Percentiles rank a stretch among this genome's conserved stretches.
phyloP scores from a whole-genome alignment of 2,113 vertebrate genomes.

The Pelecanoides urinatrix region DNA sequence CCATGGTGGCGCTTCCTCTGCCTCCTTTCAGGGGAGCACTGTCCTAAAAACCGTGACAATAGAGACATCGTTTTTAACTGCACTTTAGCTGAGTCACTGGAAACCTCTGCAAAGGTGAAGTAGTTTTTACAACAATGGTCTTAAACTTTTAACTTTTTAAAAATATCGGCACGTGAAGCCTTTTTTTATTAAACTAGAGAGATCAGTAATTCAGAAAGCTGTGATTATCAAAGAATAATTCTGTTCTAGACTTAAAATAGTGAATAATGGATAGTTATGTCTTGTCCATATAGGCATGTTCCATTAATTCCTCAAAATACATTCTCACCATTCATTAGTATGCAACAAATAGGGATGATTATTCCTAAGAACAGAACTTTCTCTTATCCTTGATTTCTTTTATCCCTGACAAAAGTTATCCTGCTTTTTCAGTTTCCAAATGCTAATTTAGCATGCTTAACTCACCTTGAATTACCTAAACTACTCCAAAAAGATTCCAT shows the following conservation, averaged over 20 bases:
- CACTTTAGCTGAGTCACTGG: not conserved
- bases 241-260: not conserved
- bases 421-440: not conserved
- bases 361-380: not conserved
- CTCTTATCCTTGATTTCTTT: not conserved
- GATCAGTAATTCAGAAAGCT: not conserved
- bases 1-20: constrained; percentile 92
- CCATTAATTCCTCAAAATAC: not conserved
- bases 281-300: not conserved
- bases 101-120: not conserved
- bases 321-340: not conserved
- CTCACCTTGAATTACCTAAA: not conserved
- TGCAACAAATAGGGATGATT: not conserved
- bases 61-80: not conserved
- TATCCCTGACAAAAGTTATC: not conserved
- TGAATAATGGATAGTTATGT: not conserved
- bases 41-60: constrained; percentile 74
- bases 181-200: not conserved
- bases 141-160: not conserved
- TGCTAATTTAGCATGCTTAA: not conserved
- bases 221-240: not conserved
- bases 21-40: constrained; percentile 92
- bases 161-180: not conserved
- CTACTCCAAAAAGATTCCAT: not conserved
- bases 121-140: not conserved